Percentiles rank a stretch among this genome's conserved stretches.
These are phyloP conservation scores for Cryptocheilus praepositus DNA, from an alignment of 2,888 invertebrate species.

Conservation along the genomic window DNA sequence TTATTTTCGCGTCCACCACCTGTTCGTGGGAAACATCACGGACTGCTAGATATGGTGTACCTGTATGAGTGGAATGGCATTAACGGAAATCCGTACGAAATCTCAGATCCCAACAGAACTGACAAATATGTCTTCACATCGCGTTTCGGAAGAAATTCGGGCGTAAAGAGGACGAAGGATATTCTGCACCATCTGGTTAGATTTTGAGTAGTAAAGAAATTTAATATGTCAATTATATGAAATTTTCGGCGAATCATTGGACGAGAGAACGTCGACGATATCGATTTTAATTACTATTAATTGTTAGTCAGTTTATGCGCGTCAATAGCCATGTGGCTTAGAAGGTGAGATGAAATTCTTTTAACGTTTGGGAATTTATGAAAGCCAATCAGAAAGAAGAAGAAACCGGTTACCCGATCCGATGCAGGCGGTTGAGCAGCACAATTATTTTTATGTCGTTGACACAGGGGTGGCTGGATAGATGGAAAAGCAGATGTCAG, in stretches of 20 bases:
- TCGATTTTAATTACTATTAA: no score
- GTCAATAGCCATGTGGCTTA: background rate
- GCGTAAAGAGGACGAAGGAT: no score
- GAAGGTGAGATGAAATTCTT: background rate
- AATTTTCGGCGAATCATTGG: no score
- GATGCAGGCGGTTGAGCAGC: background rate
- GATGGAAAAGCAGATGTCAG: constrained; percentile 40
- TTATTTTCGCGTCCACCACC: constrained; percentile 48
- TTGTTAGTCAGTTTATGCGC: no score
- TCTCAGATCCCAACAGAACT: no score
- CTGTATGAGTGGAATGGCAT: background rate
- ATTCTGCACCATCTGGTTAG: no score
- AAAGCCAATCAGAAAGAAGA: constrained; percentile 43
- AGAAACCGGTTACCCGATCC: constrained; percentile 21
- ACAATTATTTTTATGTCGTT: constrained; percentile 30
- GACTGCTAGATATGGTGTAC: background rate
- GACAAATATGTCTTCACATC: no score
- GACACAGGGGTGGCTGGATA: constrained; percentile 22
- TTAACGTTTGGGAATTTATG: constrained; percentile 16
- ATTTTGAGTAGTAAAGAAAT: no score
- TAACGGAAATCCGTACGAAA: no score
- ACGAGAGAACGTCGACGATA: no score
- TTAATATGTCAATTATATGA: no score
- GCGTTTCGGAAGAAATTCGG: no score
- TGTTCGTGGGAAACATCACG: constrained; percentile 54